Evolutionary conservation across 2,797 vertebrate species (phyloP).

Genomic region (Melanotaenia boesemani): DNA sequence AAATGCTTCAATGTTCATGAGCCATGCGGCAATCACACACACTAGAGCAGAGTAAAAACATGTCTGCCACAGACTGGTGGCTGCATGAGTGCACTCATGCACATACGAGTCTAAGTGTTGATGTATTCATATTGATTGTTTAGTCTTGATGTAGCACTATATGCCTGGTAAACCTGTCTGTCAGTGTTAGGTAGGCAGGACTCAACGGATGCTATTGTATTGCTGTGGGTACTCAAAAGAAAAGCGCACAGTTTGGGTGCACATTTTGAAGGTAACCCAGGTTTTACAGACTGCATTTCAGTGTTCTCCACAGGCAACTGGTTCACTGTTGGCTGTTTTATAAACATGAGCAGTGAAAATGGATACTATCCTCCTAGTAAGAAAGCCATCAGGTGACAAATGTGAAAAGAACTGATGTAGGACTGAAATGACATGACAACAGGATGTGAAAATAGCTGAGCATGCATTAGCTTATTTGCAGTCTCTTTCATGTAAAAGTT

Average conservation of each 20-base stretch:
- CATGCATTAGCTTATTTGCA: constrained; percentile 28
- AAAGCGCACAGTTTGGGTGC: constrained; percentile 52
- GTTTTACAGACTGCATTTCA: constrained; percentile 62
- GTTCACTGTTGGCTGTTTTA: constrained; percentile 64
- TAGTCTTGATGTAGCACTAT: constrained; percentile 35
- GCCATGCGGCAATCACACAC: constrained; percentile 72
- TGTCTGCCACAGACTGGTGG: constrained; percentile 46
- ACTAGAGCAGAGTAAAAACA: constrained; percentile 48
- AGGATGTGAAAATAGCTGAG: constrained; percentile 57
- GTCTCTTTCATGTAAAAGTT: constrained; percentile 2
- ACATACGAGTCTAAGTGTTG: constrained; percentile 27
- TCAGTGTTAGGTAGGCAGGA: constrained; percentile 17
- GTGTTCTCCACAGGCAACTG: constrained; percentile 75
- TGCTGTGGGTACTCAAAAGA: constrained; percentile 54
- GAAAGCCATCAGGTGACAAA: constrained; percentile 68
- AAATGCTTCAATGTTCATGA: constrained; percentile 78
- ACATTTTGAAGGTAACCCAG: constrained; percentile 53
- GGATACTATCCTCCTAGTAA: constrained; percentile 67
- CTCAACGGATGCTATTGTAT: constrained; percentile 38
- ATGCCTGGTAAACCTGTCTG: constrained; percentile 45
- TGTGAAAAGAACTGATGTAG: constrained; percentile 49
- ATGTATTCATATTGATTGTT: constrained; percentile 50
- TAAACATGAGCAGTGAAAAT: constrained; percentile 63
- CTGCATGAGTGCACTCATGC: constrained; percentile 49
- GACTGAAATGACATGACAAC: constrained; percentile 56